Conservation (phyloP, 2,797 vertebrate genomes). For the Pelochelys cantorii region DNA sequence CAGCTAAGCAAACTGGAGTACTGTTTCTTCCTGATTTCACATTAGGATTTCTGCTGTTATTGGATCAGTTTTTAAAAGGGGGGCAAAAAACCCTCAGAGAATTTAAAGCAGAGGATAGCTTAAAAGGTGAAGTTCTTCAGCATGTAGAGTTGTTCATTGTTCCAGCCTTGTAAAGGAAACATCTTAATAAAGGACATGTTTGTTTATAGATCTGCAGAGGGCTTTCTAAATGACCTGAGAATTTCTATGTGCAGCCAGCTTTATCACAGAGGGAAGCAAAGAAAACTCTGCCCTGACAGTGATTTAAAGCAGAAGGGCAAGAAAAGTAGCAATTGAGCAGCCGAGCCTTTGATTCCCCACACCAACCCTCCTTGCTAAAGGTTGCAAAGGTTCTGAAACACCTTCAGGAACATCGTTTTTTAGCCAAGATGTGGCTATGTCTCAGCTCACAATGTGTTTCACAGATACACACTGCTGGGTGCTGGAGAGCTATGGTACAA, state of each 20-base stretch:
- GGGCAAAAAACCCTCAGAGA: background rate
- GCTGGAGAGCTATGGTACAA: background rate
- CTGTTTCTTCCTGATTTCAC: background rate
- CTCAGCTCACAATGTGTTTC: background rate
- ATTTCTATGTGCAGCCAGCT: background rate
- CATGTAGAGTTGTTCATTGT: background rate
- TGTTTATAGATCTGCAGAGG: background rate
- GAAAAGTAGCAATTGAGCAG: background rate
- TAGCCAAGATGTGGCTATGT: background rate
- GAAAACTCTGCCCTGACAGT: background rate
- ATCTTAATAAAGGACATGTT: background rate
- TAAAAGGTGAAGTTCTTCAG: background rate
- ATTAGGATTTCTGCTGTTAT: background rate
- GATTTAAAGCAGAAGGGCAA: background rate
- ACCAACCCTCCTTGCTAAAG: background rate
- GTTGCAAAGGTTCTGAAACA: background rate
- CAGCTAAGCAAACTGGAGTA: background rate
- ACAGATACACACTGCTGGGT: background rate
- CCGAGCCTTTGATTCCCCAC: background rate
- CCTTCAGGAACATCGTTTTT: background rate
- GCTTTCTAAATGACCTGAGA: background rate
- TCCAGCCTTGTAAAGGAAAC: background rate
- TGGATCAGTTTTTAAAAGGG: background rate
- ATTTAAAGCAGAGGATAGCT: background rate
- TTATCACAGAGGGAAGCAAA: background rate